These are phyloP conservation scores for Ditula angustiorana DNA, from an alignment of 2,888 invertebrate species.

Conservation along the genomic window DNA sequence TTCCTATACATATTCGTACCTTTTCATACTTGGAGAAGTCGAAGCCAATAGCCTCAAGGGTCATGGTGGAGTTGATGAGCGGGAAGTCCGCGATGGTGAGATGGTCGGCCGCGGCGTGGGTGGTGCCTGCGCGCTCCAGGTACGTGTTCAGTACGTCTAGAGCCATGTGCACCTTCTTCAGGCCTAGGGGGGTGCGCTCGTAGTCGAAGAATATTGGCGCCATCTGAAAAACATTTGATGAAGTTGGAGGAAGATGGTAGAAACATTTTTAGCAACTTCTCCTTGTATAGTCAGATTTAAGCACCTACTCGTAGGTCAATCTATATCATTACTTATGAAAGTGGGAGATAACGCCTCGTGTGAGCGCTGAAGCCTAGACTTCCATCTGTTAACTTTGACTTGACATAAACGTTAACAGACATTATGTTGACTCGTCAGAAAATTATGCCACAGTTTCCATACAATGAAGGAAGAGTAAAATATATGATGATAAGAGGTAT, in stretches of 20 bases:
- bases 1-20: slow-evolving; percentile 51
- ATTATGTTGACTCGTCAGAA: too few relatives aligned
- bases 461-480: slow-evolving; percentile 7
- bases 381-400: too few relatives aligned
- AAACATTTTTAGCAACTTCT: too few relatives aligned
- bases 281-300: too few relatives aligned
- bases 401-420: too few relatives aligned
- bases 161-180: slow-evolving; percentile 89
- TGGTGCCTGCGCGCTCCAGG: slow-evolving; percentile 84
- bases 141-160: slow-evolving; percentile 89
- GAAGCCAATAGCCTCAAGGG: slow-evolving; percentile 89
- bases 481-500: slow-evolving; percentile 13
- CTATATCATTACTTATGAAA: too few relatives aligned
- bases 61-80: slow-evolving; percentile 89
- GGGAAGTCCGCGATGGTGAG: slow-evolving; percentile 92
- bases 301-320: too few relatives aligned
- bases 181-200: slow-evolving; percentile 86
- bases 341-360: too few relatives aligned
- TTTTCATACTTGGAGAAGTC: slow-evolving; percentile 86
- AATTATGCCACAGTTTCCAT: too few relatives aligned
- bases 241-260: too few relatives aligned
- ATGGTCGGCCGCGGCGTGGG: slow-evolving; percentile 88
- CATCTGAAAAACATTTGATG: slow-evolving; percentile 70
- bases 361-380: too few relatives aligned
- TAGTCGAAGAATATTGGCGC: slow-evolving; percentile 92